Conservation (phyloP, 2,113 vertebrate species). For the Typhlomys cinereus region DNA sequence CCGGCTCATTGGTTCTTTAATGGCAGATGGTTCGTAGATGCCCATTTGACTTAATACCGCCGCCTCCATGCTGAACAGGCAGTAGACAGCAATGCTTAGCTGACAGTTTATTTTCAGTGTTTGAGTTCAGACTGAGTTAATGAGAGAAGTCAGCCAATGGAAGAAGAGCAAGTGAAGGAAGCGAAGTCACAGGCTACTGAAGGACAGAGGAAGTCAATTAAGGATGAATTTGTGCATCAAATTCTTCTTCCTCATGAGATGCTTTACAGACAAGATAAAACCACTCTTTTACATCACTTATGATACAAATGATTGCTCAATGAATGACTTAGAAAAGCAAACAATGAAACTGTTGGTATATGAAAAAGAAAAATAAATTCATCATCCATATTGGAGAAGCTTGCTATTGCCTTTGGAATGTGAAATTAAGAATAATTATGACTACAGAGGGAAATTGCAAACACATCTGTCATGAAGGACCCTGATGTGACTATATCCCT, state of each 20-base stretch:
- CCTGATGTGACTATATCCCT: not conserved
- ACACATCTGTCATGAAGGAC: not conserved
- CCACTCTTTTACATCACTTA: not conserved
- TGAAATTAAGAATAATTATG: not conserved
- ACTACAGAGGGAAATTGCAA: not conserved
- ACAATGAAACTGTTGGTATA: not conserved
- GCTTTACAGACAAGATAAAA: not conserved
- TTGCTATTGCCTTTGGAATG: constrained; percentile 6
- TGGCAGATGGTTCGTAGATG: not conserved
- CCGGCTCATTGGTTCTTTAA: not conserved
- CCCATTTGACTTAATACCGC: not conserved
- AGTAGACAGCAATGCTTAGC: not conserved
- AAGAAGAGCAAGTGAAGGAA: not conserved
- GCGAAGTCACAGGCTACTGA: not conserved
- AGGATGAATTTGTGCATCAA: not conserved
- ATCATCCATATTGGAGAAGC: not conserved
- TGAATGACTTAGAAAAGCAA: not conserved
- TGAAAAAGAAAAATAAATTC: not conserved
- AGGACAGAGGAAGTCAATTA: too few species aligned
- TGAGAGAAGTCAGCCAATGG: not conserved
- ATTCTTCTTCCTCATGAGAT: not conserved
- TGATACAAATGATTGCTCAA: not conserved
- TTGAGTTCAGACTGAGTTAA: not conserved
- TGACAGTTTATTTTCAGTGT: constrained; percentile 14
- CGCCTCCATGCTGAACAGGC: not conserved